Percentiles rank a stretch among this genome's conserved stretches.
Evolutionary conservation across 1,140 invertebrate species (phyloP).

Genomic region (Drosophila pallidifrons): DNA sequence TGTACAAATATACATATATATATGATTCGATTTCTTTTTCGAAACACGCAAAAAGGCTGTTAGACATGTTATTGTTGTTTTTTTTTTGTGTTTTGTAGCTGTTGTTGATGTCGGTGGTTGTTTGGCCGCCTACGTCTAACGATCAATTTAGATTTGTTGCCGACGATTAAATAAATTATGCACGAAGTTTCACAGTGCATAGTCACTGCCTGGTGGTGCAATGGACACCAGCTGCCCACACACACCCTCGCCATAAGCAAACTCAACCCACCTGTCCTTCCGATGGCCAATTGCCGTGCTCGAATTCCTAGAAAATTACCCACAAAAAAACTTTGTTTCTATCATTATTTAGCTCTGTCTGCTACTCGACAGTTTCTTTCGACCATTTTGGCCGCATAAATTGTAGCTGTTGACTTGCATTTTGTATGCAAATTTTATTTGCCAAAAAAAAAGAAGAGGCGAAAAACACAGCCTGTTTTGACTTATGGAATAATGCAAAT

Average conservation of each 20-base stretch:
- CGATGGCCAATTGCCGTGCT: slow-evolving; percentile 8
- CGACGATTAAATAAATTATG: slow-evolving; percentile 84
- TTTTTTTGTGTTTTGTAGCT: not conserved
- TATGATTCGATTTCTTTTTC: slow-evolving; percentile 21
- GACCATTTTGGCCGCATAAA: slow-evolving; percentile 9
- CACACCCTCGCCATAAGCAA: not conserved
- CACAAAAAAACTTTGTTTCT: slow-evolving; percentile 22
- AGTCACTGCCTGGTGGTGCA: slow-evolving; percentile 24
- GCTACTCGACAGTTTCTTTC: slow-evolving; percentile 2
- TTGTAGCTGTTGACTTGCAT: slow-evolving; percentile 44
- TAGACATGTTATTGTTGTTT: slow-evolving; percentile 48
- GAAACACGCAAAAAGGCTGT: slow-evolving; percentile 66
- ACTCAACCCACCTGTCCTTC: slow-evolving; percentile 10
- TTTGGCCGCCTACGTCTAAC: slow-evolving; percentile 56
- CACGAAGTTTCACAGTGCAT: slow-evolving; percentile 50
- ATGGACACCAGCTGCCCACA: slow-evolving; percentile 18
- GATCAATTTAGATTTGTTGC: slow-evolving; percentile 84
- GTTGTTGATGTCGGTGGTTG: slow-evolving; percentile 28
- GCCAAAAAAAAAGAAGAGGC: slow-evolving; percentile 47
- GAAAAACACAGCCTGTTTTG: slow-evolving; percentile 22
- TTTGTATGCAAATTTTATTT: slow-evolving; percentile 71
- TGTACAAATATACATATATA: not conserved
- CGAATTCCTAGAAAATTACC: slow-evolving; percentile 37
- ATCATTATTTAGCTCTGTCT: slow-evolving; percentile 29
- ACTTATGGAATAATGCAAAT: slow-evolving; percentile 76